Evolutionary conservation across 1,140 invertebrate species (phyloP).

Genomic region (Periplaneta americana): DNA sequence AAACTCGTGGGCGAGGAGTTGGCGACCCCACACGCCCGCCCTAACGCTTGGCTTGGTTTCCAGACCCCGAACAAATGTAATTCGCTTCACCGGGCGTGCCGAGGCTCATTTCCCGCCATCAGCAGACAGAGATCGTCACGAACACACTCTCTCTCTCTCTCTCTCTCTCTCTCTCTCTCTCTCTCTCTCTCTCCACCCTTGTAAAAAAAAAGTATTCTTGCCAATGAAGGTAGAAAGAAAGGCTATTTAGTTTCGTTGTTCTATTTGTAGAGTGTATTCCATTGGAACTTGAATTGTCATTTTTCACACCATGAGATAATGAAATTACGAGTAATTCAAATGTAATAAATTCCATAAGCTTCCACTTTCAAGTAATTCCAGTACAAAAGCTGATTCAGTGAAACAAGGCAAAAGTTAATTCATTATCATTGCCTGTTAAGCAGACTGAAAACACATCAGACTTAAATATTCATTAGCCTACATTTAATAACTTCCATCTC

Average conservation of each 20-base stretch:
- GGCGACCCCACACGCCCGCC: constrained; percentile 15
- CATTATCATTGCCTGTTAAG: too few relatives aligned
- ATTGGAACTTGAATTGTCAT: too few relatives aligned
- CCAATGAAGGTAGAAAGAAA: background rate
- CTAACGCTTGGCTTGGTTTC: constrained; percentile 24
- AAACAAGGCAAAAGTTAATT: too few relatives aligned
- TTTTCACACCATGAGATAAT: too few relatives aligned
- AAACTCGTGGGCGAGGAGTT: background rate
- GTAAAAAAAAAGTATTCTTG: background rate
- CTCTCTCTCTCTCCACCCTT: background rate
- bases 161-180: background rate
- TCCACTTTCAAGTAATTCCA: too few relatives aligned
- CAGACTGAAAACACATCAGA: too few relatives aligned
- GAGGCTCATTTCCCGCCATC: constrained; percentile 30
- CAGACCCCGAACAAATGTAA: constrained; percentile 35
- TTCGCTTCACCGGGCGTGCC: constrained; percentile 38
- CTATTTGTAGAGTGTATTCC: background rate
- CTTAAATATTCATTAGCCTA: too few relatives aligned
- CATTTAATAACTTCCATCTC: too few relatives aligned
- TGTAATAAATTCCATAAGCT: too few relatives aligned
- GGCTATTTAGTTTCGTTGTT: background rate
- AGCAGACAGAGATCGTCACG: background rate
- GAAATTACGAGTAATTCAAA: too few relatives aligned
- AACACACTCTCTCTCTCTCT: background rate
- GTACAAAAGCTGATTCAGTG: too few relatives aligned